phyloP scores from a whole-genome alignment of 2,888 invertebrate genomes.

The Clivina fossor region DNA sequence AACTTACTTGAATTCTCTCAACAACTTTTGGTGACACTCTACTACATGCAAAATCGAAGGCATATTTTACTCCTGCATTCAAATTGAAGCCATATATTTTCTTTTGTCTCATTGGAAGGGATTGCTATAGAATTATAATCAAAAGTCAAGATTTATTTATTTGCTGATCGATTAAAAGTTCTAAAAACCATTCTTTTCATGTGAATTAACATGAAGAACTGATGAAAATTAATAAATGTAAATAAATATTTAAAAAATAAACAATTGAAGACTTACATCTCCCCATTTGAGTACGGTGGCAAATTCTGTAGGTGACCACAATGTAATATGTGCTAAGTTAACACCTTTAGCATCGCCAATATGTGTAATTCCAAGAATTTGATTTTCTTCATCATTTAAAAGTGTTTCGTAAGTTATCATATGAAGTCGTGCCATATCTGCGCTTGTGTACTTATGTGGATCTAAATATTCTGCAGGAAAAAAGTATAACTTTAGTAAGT shows the following conservation, averaged over 20 bases:
- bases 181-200: conserved; percentile 7
- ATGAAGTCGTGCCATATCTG: conserved; percentile 72
- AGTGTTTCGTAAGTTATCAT: conserved; percentile 73
- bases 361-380: conserved; percentile 74
- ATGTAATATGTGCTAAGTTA: conserved; percentile 65
- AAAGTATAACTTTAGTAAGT: conserved; percentile 18
- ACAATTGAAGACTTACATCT: conserved; percentile 67
- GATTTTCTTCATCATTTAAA: conserved; percentile 73
- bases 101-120: conserved; percentile 78
- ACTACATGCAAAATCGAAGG: conserved; percentile 71
- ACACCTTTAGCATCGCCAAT: conserved; percentile 68
- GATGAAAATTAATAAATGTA: too few species aligned
- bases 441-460: conserved; percentile 64
- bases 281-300: conserved; percentile 72
- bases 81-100: conserved; percentile 72
- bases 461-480: conserved; percentile 64
- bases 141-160: neutral
- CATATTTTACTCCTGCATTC: conserved; percentile 71
- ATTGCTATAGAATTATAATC: conserved; percentile 60
- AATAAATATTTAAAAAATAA: too few species aligned
- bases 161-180: too few species aligned
- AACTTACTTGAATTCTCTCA: conserved; percentile 63
- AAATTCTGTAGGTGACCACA: conserved; percentile 75
- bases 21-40: conserved; percentile 73
- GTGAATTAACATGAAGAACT: too few species aligned